These are phyloP conservation scores for Notospermus geniculatus DNA, from an alignment of 1,140 invertebrate species.

Conservation along the genomic window DNA sequence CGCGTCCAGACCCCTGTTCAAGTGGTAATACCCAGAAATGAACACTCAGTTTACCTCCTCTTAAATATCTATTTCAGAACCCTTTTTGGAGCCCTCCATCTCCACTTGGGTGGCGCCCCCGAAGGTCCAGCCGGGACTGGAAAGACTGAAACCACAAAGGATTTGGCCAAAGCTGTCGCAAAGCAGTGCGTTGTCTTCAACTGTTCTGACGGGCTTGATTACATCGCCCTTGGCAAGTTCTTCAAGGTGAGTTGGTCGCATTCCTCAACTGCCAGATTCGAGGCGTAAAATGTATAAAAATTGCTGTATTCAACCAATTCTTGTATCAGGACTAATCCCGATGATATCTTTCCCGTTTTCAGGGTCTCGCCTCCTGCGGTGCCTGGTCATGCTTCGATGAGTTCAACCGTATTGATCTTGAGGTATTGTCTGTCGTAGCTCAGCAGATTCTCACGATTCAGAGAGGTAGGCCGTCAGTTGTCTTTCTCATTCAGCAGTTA, in stretches of 20 bases:
- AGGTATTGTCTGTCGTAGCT: constrained; percentile 87
- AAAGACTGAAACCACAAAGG: constrained; percentile 95
- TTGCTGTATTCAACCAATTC: no score
- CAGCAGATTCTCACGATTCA: constrained; percentile 59
- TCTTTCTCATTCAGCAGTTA: no score
- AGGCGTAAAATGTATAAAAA: no score
- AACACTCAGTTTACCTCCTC: constrained; percentile 79
- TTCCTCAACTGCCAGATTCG: constrained; percentile 48
- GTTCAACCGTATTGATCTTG: constrained; percentile 88
- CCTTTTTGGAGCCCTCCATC: constrained; percentile 83
- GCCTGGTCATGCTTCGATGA: constrained; percentile 98
- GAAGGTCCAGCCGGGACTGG: constrained; percentile 95
- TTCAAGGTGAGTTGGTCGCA: constrained; percentile 68
- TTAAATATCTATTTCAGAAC: constrained; percentile 98
- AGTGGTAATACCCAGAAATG: neutral
- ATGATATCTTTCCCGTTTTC: constrained; percentile 57
- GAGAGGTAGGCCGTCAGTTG: constrained; percentile 41
- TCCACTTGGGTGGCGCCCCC: constrained; percentile 82
- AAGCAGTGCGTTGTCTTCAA: constrained; percentile 97
- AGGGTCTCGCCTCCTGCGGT: constrained; percentile 89
- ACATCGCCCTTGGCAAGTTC: constrained; percentile 91
- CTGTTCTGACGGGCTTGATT: constrained; percentile 91
- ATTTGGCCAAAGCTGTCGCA: constrained; percentile 92
- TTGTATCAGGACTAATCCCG: no score
- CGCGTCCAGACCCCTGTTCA: no score